Conservation (phyloP, 1,140 invertebrate species). For the Drosophila ercepeae region DNA sequence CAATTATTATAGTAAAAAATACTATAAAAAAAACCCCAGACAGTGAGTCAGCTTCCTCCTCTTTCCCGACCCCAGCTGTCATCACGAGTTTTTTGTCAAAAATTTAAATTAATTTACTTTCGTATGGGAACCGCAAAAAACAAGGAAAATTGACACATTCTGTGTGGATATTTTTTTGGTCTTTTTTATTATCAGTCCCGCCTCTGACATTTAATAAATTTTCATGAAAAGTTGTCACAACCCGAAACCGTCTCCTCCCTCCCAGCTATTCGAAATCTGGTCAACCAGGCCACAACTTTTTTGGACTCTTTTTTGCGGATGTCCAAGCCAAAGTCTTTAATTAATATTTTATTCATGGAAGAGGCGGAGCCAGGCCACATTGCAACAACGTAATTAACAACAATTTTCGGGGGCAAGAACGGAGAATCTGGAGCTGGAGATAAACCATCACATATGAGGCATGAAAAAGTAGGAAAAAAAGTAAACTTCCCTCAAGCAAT, state of each 20-base stretch:
- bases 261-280: conserved; percentile 40
- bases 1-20: too few species aligned
- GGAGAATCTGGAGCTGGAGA: too few species aligned
- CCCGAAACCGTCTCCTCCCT: conserved; percentile 9
- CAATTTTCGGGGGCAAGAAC: conserved; percentile 65
- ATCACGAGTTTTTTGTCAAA: conserved; percentile 11
- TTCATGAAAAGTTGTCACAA: conserved; percentile 57
- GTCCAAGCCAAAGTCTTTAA: conserved; percentile 65
- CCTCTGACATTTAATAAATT: conserved; percentile 71
- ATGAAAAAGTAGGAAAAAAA: conserved; percentile 22
- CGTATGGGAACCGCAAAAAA: conserved; percentile 30
- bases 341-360: conserved; percentile 77
- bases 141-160: conserved; percentile 55
- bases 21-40: neutral
- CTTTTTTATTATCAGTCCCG: conserved; percentile 33
- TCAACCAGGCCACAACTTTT: conserved; percentile 29
- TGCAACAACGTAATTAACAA: conserved; percentile 68
- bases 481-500: conserved; percentile 33
- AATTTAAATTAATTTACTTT: conserved; percentile 69
- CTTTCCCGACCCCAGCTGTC: conserved; percentile 27
- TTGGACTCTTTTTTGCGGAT: conserved; percentile 14
- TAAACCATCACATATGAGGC: conserved; percentile 57
- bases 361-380: conserved; percentile 33
- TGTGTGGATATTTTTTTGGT: conserved; percentile 10
- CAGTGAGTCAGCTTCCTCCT: conserved; percentile 14